phyloP scores from a whole-genome alignment of 2,888 invertebrate species.

The Cheilosia pagana region DNA sequence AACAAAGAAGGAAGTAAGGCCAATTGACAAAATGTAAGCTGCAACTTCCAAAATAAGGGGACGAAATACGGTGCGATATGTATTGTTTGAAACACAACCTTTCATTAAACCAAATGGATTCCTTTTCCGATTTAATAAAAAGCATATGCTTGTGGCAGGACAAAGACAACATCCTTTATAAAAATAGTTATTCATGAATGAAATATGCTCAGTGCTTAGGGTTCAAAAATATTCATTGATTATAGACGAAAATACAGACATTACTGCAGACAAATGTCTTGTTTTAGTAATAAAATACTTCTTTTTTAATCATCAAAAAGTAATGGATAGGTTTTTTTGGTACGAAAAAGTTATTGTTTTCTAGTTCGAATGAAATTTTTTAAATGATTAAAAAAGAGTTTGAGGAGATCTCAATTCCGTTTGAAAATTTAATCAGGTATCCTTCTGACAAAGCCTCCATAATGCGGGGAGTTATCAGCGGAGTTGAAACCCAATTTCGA shows the following conservation, averaged over 20 bases:
- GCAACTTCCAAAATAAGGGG: conserved; percentile 6
- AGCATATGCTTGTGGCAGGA: conserved; percentile 1
- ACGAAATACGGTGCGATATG: conserved; percentile 12
- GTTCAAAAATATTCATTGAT: conserved; percentile 7
- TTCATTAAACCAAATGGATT: neutral
- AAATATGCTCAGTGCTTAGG: neutral
- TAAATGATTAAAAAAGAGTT: conserved; percentile 8
- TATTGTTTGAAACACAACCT: conserved; percentile 1
- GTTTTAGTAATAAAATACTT: conserved; percentile 9
- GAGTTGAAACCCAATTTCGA: conserved; percentile 18
- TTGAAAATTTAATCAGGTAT: conserved; percentile 19
- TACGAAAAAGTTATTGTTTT: conserved; percentile 8
- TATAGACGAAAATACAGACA: conserved; percentile 9
- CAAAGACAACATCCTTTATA: conserved; percentile 10
- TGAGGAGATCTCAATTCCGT: conserved; percentile 2
- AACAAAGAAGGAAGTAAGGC: neutral
- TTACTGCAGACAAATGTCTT: conserved; percentile 12
- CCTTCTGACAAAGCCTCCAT: conserved; percentile 9
- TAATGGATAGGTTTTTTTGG: conserved; percentile 19
- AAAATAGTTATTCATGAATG: conserved; percentile 4
- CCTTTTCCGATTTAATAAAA: conserved; percentile 6
- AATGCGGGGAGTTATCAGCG: conserved; percentile 11
- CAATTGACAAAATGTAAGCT: neutral
- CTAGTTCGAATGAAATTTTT: conserved; percentile 11
- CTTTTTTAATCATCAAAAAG: neutral